phyloP scores from a whole-genome alignment of 2,888 invertebrate species.

The Plebejus melissa region DNA sequence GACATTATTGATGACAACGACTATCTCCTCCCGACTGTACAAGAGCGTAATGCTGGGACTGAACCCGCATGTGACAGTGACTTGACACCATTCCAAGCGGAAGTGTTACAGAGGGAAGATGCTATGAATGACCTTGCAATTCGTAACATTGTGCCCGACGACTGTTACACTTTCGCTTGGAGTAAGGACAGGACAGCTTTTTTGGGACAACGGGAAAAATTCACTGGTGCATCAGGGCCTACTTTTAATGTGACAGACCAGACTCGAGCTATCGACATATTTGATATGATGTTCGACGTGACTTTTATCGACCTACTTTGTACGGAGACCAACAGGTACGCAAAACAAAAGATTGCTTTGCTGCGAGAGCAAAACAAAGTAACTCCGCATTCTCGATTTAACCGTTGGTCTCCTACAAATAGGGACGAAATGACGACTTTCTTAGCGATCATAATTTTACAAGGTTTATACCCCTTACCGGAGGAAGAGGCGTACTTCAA shows the following conservation, averaged over 20 bases:
- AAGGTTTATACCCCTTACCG: slow-evolving; percentile 38
- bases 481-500: slow-evolving; percentile 38
- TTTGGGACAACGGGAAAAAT: no score
- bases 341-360: slow-evolving; percentile 32
- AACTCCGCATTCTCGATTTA: slow-evolving; percentile 27
- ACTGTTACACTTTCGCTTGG: slow-evolving; percentile 36
- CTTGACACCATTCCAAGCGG: no score
- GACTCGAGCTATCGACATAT: slow-evolving; percentile 33
- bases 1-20: no score
- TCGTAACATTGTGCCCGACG: slow-evolving; percentile 32
- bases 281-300: slow-evolving; percentile 34
- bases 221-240: no score
- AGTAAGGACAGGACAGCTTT: slow-evolving; percentile 33
- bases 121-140: slow-evolving; percentile 14
- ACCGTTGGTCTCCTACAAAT: slow-evolving; percentile 35
- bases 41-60: no score
- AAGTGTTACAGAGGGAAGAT: no score
- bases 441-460: slow-evolving; percentile 37
- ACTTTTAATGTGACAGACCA: slow-evolving; percentile 32
- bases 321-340: slow-evolving; percentile 35
- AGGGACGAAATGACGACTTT: slow-evolving; percentile 36
- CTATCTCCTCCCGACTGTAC: no score
- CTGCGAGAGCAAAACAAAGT: slow-evolving; percentile 31
- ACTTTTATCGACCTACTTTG: slow-evolving; percentile 38
- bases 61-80: no score